Evolutionary conservation across 2,113 vertebrate species (phyloP).

Genomic region (Microtus oregoni): DNA sequence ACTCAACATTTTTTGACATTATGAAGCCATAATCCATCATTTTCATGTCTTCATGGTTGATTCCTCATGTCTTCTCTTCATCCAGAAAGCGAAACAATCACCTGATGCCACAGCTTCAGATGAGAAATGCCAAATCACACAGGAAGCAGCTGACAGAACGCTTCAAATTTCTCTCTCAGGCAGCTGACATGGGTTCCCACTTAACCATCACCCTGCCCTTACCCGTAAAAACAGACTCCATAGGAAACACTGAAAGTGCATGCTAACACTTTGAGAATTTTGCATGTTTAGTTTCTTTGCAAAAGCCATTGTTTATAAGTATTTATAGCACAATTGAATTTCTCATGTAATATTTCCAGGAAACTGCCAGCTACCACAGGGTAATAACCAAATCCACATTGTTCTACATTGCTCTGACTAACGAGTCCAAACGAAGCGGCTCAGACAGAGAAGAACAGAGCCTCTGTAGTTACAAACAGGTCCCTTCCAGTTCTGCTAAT

Average conservation of each 20-base stretch:
- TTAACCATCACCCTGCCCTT: not conserved
- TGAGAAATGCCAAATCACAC: constrained; percentile 76
- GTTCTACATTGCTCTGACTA: not conserved
- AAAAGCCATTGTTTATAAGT: constrained; percentile 46
- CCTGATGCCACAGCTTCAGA: constrained; percentile 72
- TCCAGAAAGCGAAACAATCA: constrained; percentile 73
- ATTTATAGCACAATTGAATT: constrained; percentile 71
- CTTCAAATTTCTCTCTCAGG: constrained; percentile 61
- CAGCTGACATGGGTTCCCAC: not conserved
- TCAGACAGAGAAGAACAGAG: not conserved
- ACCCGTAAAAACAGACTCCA: not conserved
- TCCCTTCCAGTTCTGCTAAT: not conserved
- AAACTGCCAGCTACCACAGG: constrained; percentile 28
- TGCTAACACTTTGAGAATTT: not conserved
- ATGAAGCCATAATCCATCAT: constrained; percentile 65
- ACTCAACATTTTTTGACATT: constrained; percentile 61
- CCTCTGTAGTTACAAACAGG: constrained; percentile 3
- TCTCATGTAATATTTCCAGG: constrained; percentile 56
- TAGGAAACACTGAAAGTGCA: not conserved
- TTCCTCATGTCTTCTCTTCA: constrained; percentile 66
- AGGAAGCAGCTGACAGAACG: constrained; percentile 50
- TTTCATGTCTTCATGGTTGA: constrained; percentile 69
- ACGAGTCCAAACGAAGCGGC: not conserved
- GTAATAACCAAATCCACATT: constrained; percentile 26
- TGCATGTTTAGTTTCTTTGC: constrained; percentile 42